A percentile compares a stretch with the other conserved stretches of the same genome.
phyloP scores from a whole-genome alignment of 2,797 vertebrate species.

The Galago senegalensis region DNA sequence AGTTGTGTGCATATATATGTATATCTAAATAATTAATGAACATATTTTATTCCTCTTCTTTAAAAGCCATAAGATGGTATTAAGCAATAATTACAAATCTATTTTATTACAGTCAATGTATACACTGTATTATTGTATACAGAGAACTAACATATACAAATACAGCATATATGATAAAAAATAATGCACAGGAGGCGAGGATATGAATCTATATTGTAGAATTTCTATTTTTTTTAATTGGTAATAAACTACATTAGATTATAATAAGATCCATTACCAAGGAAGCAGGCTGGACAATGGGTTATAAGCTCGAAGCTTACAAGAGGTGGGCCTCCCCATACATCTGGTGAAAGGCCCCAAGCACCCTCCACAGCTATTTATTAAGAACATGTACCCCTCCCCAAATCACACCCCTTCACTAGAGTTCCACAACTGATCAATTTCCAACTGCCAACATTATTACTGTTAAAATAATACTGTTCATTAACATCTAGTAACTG shows the following conservation, averaged over 20 bases:
- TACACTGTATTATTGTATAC: background rate
- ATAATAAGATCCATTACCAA: background rate
- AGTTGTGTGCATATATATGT: background rate
- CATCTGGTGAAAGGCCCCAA: no score
- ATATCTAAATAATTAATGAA: background rate
- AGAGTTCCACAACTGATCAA: no score
- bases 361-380: no score
- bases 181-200: background rate
- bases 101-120: background rate
- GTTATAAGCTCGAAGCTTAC: no score
- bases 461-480: no score
- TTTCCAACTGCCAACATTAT: no score
- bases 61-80: background rate
- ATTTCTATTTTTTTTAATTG: background rate
- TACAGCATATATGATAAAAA: background rate
- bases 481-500: no score
- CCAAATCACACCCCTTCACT: no score
- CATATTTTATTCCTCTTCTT: background rate
- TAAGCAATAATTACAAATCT: background rate
- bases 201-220: background rate
- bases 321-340: no score
- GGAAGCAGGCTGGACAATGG: no score
- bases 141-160: background rate
- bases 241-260: background rate
- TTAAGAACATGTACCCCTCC: no score